A percentile compares a stretch with the other conserved stretches of the same genome.
Evolutionary conservation across 2,797 vertebrate species (phyloP).

Genomic region (Myripristis murdjan): DNA sequence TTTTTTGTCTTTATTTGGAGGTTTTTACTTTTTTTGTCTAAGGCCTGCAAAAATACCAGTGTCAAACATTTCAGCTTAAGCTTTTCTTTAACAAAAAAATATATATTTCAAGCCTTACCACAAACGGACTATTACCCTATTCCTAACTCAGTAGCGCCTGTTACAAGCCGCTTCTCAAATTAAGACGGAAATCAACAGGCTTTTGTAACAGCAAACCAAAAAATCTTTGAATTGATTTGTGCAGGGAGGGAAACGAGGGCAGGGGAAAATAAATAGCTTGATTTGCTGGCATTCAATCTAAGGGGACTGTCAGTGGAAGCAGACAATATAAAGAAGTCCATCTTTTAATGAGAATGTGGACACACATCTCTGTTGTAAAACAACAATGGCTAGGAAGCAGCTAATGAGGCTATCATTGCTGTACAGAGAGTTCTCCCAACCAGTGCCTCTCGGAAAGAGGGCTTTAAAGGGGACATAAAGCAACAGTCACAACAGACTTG

Average conservation of each 20-base stretch:
- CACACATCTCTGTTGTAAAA: slow-evolving; percentile 85
- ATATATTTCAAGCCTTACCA: slow-evolving; percentile 4
- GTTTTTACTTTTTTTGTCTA: neutral
- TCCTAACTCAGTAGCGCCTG: slow-evolving; percentile 34
- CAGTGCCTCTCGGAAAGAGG: slow-evolving; percentile 78
- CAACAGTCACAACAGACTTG: slow-evolving; percentile 76
- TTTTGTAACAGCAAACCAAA: slow-evolving; percentile 63
- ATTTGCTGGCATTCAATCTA: slow-evolving; percentile 82
- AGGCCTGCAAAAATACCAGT: neutral
- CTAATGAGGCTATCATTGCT: slow-evolving; percentile 86
- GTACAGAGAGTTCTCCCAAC: slow-evolving; percentile 78
- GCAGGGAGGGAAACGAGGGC: slow-evolving; percentile 61
- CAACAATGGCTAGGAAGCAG: slow-evolving; percentile 84
- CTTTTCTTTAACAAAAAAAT: slow-evolving; percentile 2
- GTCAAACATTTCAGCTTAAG: neutral
- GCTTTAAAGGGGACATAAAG: slow-evolving; percentile 83
- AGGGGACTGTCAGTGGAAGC: slow-evolving; percentile 78
- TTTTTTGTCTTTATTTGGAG: neutral
- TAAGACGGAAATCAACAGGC: slow-evolving; percentile 70
- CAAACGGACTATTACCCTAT: slow-evolving; percentile 29
- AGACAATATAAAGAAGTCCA: slow-evolving; percentile 79
- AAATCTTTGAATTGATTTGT: slow-evolving; percentile 84
- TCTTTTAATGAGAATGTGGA: slow-evolving; percentile 86
- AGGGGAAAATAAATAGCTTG: slow-evolving; percentile 76
- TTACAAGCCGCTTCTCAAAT: slow-evolving; percentile 47